Percentiles rank a stretch among this genome's conserved stretches.
These are phyloP conservation scores for Macrobrachium rosenbergii DNA, from an alignment of 1,140 invertebrate species.

Conservation along the genomic window DNA sequence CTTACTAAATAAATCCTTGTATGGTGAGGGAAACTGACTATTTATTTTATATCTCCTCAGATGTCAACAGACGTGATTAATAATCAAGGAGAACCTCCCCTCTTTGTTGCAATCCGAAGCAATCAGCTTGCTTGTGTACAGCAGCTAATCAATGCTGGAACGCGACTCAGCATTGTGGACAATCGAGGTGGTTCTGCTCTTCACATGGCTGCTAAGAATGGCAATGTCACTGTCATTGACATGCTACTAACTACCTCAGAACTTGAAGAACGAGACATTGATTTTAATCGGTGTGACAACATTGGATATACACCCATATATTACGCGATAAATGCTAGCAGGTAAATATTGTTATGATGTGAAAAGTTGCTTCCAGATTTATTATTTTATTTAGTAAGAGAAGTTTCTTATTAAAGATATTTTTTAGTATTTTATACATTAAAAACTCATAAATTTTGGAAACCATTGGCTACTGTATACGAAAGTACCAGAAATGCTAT, in stretches of 20 bases:
- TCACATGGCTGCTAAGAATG: slow-evolving; percentile 65
- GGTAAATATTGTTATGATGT: slow-evolving; percentile 19
- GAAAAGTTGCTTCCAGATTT: not conserved
- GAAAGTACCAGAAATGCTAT: too few relatives aligned
- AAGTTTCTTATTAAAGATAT: too few relatives aligned
- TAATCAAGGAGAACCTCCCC: slow-evolving; percentile 65
- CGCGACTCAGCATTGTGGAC: slow-evolving; percentile 58
- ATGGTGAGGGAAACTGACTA: too few relatives aligned
- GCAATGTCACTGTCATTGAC: slow-evolving; percentile 65
- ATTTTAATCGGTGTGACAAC: slow-evolving; percentile 64
- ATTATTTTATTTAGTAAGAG: not conserved
- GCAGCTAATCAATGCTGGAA: slow-evolving; percentile 65
- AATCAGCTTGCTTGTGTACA: slow-evolving; percentile 66
- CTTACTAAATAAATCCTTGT: not conserved
- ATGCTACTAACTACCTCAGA: slow-evolving; percentile 65
- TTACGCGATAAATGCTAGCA: slow-evolving; percentile 65
- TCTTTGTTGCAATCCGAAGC: slow-evolving; percentile 65
- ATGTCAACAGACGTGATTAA: slow-evolving; percentile 62
- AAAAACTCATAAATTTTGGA: too few relatives aligned
- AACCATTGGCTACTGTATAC: too few relatives aligned
- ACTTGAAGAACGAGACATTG: slow-evolving; percentile 58
- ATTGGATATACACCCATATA: slow-evolving; percentile 65
- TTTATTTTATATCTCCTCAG: slow-evolving; percentile 18
- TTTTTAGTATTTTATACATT: too few relatives aligned
- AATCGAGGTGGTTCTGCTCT: slow-evolving; percentile 64